Base-by-base conservation (phyloP, 2,888 invertebrate species). In the Fragum fragum region DNA sequence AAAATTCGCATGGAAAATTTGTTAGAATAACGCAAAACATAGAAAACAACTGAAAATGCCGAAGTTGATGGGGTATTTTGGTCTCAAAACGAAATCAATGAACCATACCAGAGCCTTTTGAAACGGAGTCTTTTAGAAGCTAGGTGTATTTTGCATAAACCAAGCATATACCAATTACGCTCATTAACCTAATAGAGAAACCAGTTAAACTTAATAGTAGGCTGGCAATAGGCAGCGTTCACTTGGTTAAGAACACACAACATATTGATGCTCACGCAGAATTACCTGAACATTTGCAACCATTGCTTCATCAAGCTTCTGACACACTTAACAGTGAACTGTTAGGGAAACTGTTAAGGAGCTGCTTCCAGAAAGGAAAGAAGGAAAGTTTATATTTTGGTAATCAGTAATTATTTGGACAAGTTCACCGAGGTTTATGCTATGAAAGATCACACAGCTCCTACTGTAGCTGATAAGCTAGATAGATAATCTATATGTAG, bases 401-500 rank as follows among this genome's bases (percentile, higher is more conserved):
- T 76, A 23, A 42, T 83, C 42, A 66, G 69, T 42, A 79, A 79
- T 53, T 76, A 70, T 52, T 70, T 52, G 29, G 52, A 52, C 3
- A 47, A 70, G 28, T 70, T 70, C 28, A 52, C 70, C 1, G 70
- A 70, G 29, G 70, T 52, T 18, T 70, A 70, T 52, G 52, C 70
- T 70, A 3, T 52, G 11, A 70, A 70, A 28, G 53, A 70, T 28
- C 70, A 70, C 18, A 70, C 70, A 11, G 70, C 70, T 52, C 11
- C 70, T 16, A 66, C 73, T 21, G 76, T 79, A 6, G 79, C 79
- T 3, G 72, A 79, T 32, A 42, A 28, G 29, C 7, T 79, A 23
- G 69, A 81, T 14, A 78, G 47, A 47, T 81, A 76, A 32, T 82
- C 78, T 70, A 75, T 82, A 5, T 80, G 70, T 68, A n/a, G 84